Base-by-base conservation (phyloP, 2,113 vertebrate genomes). In the Aphyosemion australe region DNA sequence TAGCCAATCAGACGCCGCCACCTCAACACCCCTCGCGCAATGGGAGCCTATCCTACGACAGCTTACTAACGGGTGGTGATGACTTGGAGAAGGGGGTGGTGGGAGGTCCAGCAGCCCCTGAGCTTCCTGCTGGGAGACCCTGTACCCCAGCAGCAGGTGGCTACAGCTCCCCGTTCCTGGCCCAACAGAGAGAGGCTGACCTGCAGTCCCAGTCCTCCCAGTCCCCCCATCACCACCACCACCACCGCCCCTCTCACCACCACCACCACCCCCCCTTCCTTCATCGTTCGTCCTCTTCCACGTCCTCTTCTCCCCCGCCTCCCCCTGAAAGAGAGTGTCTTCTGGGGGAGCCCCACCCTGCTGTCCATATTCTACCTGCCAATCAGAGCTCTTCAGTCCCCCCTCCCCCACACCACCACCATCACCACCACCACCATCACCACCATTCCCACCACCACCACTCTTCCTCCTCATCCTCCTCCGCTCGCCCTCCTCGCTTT, bases 1-100 rank as follows among this genome's bases (percentile, higher is more conserved):
- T 97, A 79, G 95, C 92, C 87, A 98, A 96, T 87, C 97, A 97
- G 92, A 97, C 96, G 0, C 95, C 97, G 1, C 88, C 87, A 0
- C 70, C 78, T 18, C 82, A 84, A 48, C 78, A 89, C 11, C 72
- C 81, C 0, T 59, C 87, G 0, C 95, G 94, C 59, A 97, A 98
- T 0, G 96, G 96, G 46, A 98, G 96, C 83, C 89, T 98, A 26
- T 99, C 97, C 0, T 98, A 96, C 0, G 95, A 98, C 89, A 97
- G 92, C 84, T 89, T 98, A 56, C 92, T 96, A 69, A 94, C 94
- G 0, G 94, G 95, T 0, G 94, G 93, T 0, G 95, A 95, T 43
- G 95, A 94, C 78, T 95, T 92, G 0, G 95, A 95, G 78, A 94
- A 95, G 0, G 93, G 91, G 0, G 61, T 8, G 0, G n/a, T 9